Evolutionary conservation across 2,888 invertebrate genomes (phyloP).

Genomic region (Timandra comae): DNA sequence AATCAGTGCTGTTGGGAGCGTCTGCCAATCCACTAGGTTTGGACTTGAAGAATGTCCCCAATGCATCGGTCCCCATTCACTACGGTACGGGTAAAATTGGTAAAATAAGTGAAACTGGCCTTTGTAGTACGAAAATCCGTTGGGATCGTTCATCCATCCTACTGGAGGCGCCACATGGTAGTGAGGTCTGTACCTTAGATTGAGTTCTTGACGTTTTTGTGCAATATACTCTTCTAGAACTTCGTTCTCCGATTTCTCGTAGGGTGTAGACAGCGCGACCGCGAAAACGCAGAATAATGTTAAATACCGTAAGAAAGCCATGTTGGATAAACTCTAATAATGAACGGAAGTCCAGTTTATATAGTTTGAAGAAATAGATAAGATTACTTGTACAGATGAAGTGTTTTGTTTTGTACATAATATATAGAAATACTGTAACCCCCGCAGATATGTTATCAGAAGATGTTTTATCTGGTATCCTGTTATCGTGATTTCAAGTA

Average conservation of each 20-base stretch:
- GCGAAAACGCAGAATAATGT: constrained; percentile 27
- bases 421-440: too few species aligned
- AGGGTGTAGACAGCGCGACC: constrained; percentile 22
- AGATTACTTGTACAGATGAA: too few species aligned
- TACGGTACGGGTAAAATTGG: constrained; percentile 69
- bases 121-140: constrained; percentile 70
- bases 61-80: constrained; percentile 68
- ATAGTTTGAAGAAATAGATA: too few species aligned
- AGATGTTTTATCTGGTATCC: too few species aligned
- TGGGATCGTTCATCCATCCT: constrained; percentile 78
- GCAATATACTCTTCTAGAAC: constrained; percentile 52
- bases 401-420: too few species aligned
- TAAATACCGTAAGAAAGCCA: constrained; percentile 10
- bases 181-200: constrained; percentile 48
- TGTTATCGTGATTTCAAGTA: too few species aligned
- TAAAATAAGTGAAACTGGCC: constrained; percentile 73
- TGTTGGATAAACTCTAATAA: constrained; percentile 1
- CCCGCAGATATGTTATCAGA: too few species aligned
- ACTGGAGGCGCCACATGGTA: constrained; percentile 62
- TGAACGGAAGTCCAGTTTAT: too few species aligned
- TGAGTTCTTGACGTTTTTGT: constrained; percentile 43
- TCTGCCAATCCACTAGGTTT: constrained; percentile 69
- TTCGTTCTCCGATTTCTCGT: constrained; percentile 28
- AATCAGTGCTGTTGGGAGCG: constrained; percentile 63
- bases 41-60: constrained; percentile 71